These are phyloP conservation scores for Agrotis clavis DNA, from an alignment of 2,888 invertebrate genomes.

Conservation along the genomic window DNA sequence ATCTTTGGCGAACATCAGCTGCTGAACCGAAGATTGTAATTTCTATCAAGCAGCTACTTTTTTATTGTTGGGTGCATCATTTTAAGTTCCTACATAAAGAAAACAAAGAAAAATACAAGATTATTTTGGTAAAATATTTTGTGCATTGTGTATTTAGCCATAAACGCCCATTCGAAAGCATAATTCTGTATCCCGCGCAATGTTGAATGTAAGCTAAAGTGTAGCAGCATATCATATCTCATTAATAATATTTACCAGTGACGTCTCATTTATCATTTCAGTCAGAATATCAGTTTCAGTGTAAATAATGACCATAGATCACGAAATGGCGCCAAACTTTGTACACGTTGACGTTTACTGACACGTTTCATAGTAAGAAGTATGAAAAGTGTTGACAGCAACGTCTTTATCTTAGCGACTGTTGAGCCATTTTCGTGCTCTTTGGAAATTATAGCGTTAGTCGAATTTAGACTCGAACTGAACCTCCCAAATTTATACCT, in stretches of 20 bases:
- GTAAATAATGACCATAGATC: neutral
- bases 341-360: neutral
- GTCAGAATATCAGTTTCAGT: neutral
- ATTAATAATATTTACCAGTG: no score
- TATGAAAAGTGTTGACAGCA: neutral
- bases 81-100: no score
- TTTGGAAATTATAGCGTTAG: neutral
- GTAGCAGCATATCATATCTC: no score
- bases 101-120: no score
- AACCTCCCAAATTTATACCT: neutral
- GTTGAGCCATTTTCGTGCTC: neutral
- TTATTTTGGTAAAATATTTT: no score
- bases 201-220: neutral
- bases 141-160: neutral
- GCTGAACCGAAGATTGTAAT: slow-evolving; percentile 9
- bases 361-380: neutral
- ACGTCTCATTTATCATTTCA: no score
- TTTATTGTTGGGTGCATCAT: neutral
- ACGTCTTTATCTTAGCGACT: neutral
- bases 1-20: slow-evolving; percentile 15
- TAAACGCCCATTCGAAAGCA: neutral
- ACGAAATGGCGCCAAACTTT: neutral
- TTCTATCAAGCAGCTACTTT: neutral
- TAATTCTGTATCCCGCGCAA: no score
- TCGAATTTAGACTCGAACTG: neutral